Evolutionary conservation across 2,888 invertebrate species (phyloP).

Genomic region (Cryptophagus acutangulus): DNA sequence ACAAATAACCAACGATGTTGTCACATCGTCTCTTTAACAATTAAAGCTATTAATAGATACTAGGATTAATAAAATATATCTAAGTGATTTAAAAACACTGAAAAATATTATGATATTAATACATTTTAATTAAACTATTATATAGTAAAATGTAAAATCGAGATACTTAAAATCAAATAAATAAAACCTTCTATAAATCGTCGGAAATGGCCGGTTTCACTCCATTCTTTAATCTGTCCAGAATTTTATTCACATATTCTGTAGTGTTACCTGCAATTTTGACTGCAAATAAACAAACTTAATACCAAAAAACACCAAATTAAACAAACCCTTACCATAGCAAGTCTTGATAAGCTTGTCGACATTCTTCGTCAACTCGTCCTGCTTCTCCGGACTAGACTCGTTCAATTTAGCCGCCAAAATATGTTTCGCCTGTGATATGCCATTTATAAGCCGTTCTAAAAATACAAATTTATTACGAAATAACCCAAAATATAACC

Average conservation of each 20-base stretch:
- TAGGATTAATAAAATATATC: too few species aligned
- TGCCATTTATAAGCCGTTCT: constrained; percentile 76
- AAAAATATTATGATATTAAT: too few species aligned
- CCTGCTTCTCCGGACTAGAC: constrained; percentile 45
- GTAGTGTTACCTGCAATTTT: constrained; percentile 89
- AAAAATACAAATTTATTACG: constrained; percentile 36
- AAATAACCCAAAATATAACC: constrained; percentile 9
- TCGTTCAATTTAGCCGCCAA: constrained; percentile 63
- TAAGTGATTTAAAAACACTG: too few species aligned
- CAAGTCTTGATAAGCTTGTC: constrained; percentile 62
- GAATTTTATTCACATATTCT: constrained; percentile 87
- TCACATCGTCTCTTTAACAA: too few species aligned
- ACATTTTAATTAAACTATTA: constrained; percentile 4
- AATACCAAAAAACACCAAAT: neutral
- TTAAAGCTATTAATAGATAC: too few species aligned
- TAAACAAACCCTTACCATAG: constrained; percentile 5
- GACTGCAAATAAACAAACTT: constrained; percentile 60
- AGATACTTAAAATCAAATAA: constrained; percentile 16
- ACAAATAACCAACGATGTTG: too few species aligned
- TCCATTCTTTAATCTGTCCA: constrained; percentile 79
- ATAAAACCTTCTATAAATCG: constrained; percentile 46
- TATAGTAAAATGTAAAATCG: neutral
- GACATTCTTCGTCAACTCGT: constrained; percentile 66
- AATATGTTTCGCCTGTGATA: constrained; percentile 71
- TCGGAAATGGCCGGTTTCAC: constrained; percentile 43